phyloP scores from a whole-genome alignment of 2,113 vertebrate species.

The Lontra canadensis region DNA sequence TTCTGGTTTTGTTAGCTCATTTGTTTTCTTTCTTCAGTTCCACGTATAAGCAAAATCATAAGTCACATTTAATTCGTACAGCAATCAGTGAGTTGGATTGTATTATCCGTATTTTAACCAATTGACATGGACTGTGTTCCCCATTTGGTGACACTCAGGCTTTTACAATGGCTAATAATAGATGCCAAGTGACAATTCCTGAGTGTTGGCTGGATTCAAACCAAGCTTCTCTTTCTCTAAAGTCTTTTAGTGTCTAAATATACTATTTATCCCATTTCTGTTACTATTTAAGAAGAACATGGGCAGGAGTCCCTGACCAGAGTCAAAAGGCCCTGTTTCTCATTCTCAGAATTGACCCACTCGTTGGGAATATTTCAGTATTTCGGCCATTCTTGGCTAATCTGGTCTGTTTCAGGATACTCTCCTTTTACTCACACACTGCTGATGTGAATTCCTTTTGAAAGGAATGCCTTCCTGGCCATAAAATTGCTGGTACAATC shows the following conservation, averaged over 20 bases:
- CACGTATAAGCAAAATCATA: background rate
- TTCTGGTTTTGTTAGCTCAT: background rate
- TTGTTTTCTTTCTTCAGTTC: background rate
- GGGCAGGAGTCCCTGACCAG: background rate
- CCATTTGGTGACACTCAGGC: background rate
- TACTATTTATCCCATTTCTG: background rate
- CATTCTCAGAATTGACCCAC: background rate
- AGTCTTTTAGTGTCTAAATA: background rate
- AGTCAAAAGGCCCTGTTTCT: background rate
- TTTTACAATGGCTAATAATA: background rate
- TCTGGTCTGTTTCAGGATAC: background rate
- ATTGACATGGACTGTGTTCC: background rate
- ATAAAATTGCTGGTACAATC: conserved; percentile 45
- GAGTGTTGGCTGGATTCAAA: background rate
- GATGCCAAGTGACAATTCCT: background rate
- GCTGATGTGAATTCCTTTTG: conserved; percentile 26
- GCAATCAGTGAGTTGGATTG: background rate
- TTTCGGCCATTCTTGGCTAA: background rate
- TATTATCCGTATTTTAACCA: background rate
- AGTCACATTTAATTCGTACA: background rate
- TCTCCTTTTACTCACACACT: background rate
- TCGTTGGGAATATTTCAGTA: background rate
- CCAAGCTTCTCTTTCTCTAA: background rate
- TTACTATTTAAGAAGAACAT: background rate
- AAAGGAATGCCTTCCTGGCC: conserved; percentile 40